Conservation (phyloP, 2,797 vertebrate genomes). For the Mormyrus hasselquistii region DNA sequence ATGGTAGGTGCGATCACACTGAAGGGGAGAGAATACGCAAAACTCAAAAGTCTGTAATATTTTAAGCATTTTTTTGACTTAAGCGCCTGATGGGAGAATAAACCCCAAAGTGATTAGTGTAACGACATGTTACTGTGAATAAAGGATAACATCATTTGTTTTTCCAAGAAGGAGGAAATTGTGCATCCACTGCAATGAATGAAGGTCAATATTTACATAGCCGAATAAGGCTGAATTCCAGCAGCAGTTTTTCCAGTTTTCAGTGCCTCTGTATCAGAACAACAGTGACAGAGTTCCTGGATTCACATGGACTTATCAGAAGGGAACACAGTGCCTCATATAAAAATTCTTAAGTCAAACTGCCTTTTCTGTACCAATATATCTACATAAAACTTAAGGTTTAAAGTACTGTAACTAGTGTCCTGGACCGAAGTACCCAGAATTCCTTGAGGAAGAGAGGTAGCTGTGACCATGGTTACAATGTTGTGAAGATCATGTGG, state of each 20-base stretch:
- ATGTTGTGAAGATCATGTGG: neutral
- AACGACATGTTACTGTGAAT: neutral
- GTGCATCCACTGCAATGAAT: neutral
- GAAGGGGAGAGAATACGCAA: neutral
- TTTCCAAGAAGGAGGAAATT: neutral
- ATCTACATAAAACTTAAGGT: neutral
- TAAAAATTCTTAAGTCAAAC: neutral
- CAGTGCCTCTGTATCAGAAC: neutral
- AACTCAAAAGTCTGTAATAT: neutral
- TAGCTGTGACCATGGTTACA: neutral
- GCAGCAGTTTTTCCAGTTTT: neutral
- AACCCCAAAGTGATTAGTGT: neutral
- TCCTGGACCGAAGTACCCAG: neutral
- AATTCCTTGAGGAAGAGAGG: neutral
- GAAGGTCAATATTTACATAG: slow-evolving; percentile 7
- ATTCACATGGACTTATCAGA: neutral
- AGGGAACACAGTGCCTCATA: neutral
- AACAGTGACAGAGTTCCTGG: neutral
- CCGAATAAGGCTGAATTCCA: neutral
- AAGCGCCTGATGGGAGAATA: neutral
- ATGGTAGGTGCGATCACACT: neutral
- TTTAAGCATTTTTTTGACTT: neutral
- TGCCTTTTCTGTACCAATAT: neutral
- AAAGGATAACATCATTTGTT: neutral
- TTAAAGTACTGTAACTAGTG: neutral